Base-by-base conservation (phyloP, 1,140 invertebrate species). In the Leptonema lineaticorne region DNA sequence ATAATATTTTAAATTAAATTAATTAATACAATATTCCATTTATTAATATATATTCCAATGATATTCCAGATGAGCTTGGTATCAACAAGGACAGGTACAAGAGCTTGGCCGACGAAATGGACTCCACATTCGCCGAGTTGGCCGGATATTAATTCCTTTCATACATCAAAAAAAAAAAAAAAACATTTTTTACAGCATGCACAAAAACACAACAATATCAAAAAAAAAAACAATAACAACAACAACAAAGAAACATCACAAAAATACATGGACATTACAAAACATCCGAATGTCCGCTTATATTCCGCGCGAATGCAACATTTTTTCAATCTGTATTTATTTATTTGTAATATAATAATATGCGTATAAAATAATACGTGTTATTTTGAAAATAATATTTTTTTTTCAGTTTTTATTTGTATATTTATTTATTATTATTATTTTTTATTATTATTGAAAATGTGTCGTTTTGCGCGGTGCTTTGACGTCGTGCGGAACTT, bases 11-110 rank as follows among this genome's bases (percentile, higher is more conserved):
- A 33, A 33, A 33, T 33, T 5, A 11, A 6, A 33, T 33, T 33
- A 33, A 33, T 33, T 33, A 6, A 33, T 11, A 33, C 30, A n/a
- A n/a, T n/a, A 33, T 33, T 33, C 11, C 30, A 33, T 6, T 33
- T 33, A 6, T 33, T 33, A 33, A 33, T 33, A 6, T 33, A 33
- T 5, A 11, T 33, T 33, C 30, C 11, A 33, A 11, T 5, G 16
- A 41, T 41, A 26, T 69, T 69, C 22, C 87, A 98, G 96, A 98
- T 85, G 96, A 98, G 86, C 87, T 98, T 84, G 93, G 96, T 77
- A 92, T 96, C 87, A 97, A 98, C 88, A 98, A 98, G 88, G 95
- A 98, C 87, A 93, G 94, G 89, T 98, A 97, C 92, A 98, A 98
- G 88, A 90, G 89, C 73, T 83, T 92, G 82, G 90, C 90, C 76